Percentiles rank a stretch among this genome's conserved stretches.
Evolutionary conservation across 2,797 vertebrate species (phyloP).

Genomic region (Cirrhinus mrigala): DNA sequence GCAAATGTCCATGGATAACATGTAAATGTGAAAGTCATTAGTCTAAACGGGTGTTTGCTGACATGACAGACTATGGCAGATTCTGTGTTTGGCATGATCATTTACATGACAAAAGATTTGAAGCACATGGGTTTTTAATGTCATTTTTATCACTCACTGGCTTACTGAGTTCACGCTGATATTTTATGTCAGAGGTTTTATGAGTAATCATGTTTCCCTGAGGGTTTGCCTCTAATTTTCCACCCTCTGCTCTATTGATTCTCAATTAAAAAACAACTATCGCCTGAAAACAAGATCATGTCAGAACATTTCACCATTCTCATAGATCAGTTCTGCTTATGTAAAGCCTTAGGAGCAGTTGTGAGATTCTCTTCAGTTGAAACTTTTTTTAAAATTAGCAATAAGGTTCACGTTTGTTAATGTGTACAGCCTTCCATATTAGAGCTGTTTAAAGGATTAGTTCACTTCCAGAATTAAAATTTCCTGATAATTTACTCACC

Average conservation of each 20-base stretch:
- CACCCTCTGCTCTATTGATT: slow-evolving; percentile 59
- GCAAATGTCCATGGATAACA: background rate
- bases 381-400: background rate
- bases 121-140: slow-evolving; percentile 21
- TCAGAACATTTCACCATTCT: slow-evolving; percentile 43
- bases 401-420: background rate
- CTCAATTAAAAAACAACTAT: slow-evolving; percentile 58
- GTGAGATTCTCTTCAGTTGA: slow-evolving; percentile 8
- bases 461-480: too few relatives aligned
- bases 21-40: slow-evolving; percentile 19
- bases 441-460: background rate
- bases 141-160: slow-evolving; percentile 19
- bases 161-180: slow-evolving; percentile 10
- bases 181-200: slow-evolving; percentile 24
- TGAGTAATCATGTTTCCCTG: slow-evolving; percentile 47
- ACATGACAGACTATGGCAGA: background rate
- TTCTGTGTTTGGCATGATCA: slow-evolving; percentile 11
- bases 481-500: too few relatives aligned
- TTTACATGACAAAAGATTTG: slow-evolving; percentile 10
- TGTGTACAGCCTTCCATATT: background rate
- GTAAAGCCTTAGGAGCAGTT: slow-evolving; percentile 20
- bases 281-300: slow-evolving; percentile 46
- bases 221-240: slow-evolving; percentile 56
- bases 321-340: slow-evolving; percentile 17
- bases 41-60: slow-evolving; percentile 8